Percentiles rank a stretch among this genome's conserved stretches.
phyloP scores from a whole-genome alignment of 2,888 invertebrate species.

The Cosmia pyralina region DNA sequence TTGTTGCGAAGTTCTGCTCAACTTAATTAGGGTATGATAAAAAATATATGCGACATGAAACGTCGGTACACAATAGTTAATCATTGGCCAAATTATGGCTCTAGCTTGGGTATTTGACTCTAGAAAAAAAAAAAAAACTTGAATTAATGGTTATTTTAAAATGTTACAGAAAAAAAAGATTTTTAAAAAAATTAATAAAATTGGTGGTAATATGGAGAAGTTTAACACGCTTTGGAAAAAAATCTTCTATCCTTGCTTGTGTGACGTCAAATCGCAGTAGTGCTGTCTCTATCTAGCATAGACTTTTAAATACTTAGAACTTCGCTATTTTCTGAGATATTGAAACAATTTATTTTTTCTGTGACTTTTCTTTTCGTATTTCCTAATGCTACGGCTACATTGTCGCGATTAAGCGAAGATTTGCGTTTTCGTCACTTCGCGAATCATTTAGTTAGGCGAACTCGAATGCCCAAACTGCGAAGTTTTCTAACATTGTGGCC shows the following conservation, averaged over 20 bases:
- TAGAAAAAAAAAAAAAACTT: neutral
- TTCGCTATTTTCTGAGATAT: too few relatives aligned
- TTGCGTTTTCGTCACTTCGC: too few relatives aligned
- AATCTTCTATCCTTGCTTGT: neutral
- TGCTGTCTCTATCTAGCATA: too few relatives aligned
- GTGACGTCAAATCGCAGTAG: too few relatives aligned
- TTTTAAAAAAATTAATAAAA: neutral
- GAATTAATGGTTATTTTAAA: neutral
- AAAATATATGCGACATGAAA: conserved; percentile 4
- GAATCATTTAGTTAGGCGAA: too few relatives aligned
- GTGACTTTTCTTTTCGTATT: too few relatives aligned
- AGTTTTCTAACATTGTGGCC: too few relatives aligned
- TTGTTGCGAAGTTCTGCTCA: conserved; percentile 51
- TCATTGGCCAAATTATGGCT: neutral
- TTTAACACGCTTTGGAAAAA: neutral
- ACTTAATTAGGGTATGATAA: conserved; percentile 51
- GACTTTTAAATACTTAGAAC: too few relatives aligned
- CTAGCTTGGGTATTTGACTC: neutral
- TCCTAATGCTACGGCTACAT: too few relatives aligned
- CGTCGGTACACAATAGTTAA: neutral
- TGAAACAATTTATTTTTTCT: too few relatives aligned
- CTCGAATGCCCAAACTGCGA: too few relatives aligned
- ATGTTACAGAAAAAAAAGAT: neutral
- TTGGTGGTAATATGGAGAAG: neutral
- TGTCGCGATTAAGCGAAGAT: too few relatives aligned